Evolutionary conservation across 2,888 invertebrate genomes (phyloP).

Genomic region (Chamaedrilus cognettii): DNA sequence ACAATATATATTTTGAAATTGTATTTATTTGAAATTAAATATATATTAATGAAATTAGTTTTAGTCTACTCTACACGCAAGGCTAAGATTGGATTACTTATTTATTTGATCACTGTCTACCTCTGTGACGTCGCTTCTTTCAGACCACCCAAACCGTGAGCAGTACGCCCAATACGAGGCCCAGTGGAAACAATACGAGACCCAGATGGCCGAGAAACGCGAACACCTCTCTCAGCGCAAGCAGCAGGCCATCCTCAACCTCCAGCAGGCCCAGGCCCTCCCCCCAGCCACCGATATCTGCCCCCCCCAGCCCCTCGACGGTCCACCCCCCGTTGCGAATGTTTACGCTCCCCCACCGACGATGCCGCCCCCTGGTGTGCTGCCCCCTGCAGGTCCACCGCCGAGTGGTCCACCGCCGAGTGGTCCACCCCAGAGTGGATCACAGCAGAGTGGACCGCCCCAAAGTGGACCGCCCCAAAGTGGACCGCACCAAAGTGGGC

Average conservation of each 20-base stretch:
- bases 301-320: too few species aligned
- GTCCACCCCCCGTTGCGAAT: background rate
- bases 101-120: too few species aligned
- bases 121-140: too few species aligned
- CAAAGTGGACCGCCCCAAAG: too few species aligned
- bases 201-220: constrained; percentile 54
- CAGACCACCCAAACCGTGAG: constrained; percentile 81
- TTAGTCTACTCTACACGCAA: too few species aligned
- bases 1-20: too few species aligned
- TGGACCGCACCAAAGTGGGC: too few species aligned
- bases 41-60: too few species aligned
- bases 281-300: background rate
- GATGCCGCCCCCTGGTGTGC: background rate
- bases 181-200: constrained; percentile 77
- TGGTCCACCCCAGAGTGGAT: background rate
- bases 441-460: too few species aligned
- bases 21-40: too few species aligned
- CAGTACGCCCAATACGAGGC: constrained; percentile 72
- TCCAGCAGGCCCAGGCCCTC: constrained; percentile 16
- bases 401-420: background rate
- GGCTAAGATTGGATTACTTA: too few species aligned
- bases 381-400: background rate
- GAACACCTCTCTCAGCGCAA: constrained; percentile 46
- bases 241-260: constrained; percentile 34
- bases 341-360: background rate